Percentiles rank a stretch among this genome's conserved stretches.
Evolutionary conservation across 2,797 vertebrate genomes (phyloP).

Genomic region (Artibeus lituratus): DNA sequence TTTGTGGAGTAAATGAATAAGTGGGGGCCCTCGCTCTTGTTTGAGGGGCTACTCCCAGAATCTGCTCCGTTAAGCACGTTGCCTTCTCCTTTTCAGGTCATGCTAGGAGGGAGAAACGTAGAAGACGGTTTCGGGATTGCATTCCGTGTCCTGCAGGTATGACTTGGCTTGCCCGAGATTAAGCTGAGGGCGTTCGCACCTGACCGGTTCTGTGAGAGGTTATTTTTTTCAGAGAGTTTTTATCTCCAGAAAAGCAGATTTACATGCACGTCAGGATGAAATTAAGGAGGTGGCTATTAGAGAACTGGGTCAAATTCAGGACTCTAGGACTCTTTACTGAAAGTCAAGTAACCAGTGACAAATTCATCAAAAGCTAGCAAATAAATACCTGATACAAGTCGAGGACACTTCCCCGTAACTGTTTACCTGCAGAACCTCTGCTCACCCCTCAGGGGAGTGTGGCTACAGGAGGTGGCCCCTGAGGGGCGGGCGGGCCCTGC

Average conservation of each 20-base stretch:
- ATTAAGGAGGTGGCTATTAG: neutral
- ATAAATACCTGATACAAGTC: neutral
- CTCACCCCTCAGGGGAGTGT: rapidly evolving
- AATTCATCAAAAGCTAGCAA: neutral
- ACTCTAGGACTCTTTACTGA: neutral
- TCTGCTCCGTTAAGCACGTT: neutral
- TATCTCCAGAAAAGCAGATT: slow-evolving; percentile 34
- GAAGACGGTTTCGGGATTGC: slow-evolving; percentile 98
- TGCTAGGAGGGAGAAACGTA: slow-evolving; percentile 97
- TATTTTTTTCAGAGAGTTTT: slow-evolving; percentile 16
- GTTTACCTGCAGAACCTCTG: neutral
- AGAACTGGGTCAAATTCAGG: neutral
- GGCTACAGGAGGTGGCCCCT: neutral
- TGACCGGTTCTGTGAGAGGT: neutral
- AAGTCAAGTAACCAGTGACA: neutral
- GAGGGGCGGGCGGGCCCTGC: neutral
- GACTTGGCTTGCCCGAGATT: neutral
- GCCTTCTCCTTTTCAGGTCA: slow-evolving; percentile 86
- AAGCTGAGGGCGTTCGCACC: neutral
- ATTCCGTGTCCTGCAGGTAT: slow-evolving; percentile 97
- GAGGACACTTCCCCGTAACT: neutral
- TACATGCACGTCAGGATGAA: neutral
- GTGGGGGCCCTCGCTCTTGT: neutral
- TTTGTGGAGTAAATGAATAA: neutral
- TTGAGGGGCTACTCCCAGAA: neutral